Base-by-base conservation (phyloP, 2,797 vertebrate genomes). In the Dendrocincla fuliginosa region DNA sequence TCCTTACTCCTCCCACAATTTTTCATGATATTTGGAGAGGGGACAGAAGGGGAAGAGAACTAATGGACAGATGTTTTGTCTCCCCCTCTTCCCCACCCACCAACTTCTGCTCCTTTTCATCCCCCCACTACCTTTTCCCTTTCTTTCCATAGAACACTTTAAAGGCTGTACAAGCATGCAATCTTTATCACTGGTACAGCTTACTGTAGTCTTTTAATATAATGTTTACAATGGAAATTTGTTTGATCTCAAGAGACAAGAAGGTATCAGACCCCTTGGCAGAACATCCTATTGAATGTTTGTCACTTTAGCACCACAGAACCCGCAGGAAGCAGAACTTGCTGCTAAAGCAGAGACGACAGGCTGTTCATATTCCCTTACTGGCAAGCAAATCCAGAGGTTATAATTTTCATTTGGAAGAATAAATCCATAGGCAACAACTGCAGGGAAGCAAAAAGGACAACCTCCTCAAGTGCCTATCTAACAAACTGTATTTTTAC, bases 301-400 rank as follows among this genome's bases (percentile, higher is more conserved):
- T 89, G 67, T 80, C 64, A 57, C 70, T 83, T 82, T 9, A 85
- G 46, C 37, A 67, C 7, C 69, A 78, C 27, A 85, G 49, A 91
- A 89, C 41, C 91, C 80, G 81, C 71, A 90, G 77, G 57, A 94
- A 78, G 69, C 69, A 94, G 41, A 93, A 73, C 55, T 86, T 41
- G 1, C 53, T 90, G 59, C 74, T 89, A 82, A 93, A 90, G 56
- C 47, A 63, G 67, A 73, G 60, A 61, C 0, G 19, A 89, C 91
- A 89, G 41, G n/a, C 52, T 77, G 53, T 32, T 95, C 49, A 25
- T 77, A 83, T 83, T 74, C 28, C 65, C 37, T 74, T 37, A 52
- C 37, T 71, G 56, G 39, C 71, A 92, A 80, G 46, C 10, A 93
- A 87, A 77, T 87, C 71, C 84, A 91, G 67, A 91, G 32, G 75